Conservation (phyloP, 2,888 invertebrate genomes). For the Sphecodes monilicornis region DNA sequence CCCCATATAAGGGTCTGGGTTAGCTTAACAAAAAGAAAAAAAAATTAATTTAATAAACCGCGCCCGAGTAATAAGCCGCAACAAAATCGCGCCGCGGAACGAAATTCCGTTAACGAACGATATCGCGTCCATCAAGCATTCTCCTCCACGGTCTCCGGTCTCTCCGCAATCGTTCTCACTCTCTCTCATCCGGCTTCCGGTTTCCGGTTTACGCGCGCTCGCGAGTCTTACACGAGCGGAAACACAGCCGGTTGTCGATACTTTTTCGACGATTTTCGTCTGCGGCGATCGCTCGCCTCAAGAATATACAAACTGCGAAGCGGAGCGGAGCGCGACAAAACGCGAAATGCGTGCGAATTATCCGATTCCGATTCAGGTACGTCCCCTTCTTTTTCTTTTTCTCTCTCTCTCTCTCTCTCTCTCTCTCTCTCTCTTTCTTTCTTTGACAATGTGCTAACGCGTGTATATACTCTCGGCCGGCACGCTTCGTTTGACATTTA, state of each 20-base stretch:
- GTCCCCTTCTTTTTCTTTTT: conserved; percentile 37
- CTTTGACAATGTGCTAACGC: neutral
- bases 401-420: conserved; percentile 20
- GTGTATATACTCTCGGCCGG: neutral
- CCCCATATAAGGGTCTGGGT: too few relatives aligned
- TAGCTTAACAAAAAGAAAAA: too few relatives aligned
- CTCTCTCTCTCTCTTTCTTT: neutral
- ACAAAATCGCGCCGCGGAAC: conserved; percentile 18
- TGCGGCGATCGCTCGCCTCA: neutral
- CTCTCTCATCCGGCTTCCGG: neutral
- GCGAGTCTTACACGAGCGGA: neutral
- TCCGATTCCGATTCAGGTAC: conserved; percentile 70
- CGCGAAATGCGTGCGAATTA: conserved; percentile 51
- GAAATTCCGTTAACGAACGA: conserved; percentile 36
- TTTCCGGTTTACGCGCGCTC: neutral
- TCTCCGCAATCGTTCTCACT: neutral
- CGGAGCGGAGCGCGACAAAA: conserved; percentile 43
- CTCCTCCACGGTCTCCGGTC: neutral
- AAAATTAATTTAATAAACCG: conserved; percentile 51
- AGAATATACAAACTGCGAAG: conserved; percentile 46
- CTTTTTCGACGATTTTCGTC: neutral
- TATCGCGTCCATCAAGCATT: neutral
- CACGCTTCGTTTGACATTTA: neutral
- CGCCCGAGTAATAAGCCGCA: conserved; percentile 28
- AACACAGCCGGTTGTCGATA: neutral